These are phyloP conservation scores for Geothlypis trichas DNA, from an alignment of 2,113 vertebrate species.

Conservation along the genomic window DNA sequence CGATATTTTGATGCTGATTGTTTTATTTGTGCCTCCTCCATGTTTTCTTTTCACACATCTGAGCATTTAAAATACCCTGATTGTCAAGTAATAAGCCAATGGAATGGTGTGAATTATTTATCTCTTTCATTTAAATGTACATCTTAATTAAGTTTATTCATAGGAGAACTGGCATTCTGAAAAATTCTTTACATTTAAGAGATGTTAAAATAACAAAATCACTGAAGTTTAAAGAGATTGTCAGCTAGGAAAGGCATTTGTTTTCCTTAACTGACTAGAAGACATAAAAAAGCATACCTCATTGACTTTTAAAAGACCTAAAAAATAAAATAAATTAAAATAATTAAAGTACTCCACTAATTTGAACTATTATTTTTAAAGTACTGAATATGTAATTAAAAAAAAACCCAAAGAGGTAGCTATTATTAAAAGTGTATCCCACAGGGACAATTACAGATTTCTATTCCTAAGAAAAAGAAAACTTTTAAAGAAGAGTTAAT, in stretches of 20 bases:
- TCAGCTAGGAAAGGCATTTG: constrained; percentile 25
- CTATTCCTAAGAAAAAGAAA: neutral
- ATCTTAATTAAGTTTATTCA: constrained; percentile 66
- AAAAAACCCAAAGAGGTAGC: neutral
- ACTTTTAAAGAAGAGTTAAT: neutral
- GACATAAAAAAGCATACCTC: neutral
- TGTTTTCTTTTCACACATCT: constrained; percentile 59
- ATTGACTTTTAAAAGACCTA: neutral
- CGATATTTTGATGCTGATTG: constrained; percentile 66
- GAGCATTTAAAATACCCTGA: constrained; percentile 54
- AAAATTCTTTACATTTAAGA: constrained; percentile 29
- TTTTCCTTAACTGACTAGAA: constrained; percentile 35
- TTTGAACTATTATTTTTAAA: neutral
- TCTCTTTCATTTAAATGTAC: constrained; percentile 67
- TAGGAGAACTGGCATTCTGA: constrained; percentile 46
- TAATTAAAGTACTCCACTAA: neutral
- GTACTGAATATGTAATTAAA: neutral
- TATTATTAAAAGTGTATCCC: neutral
- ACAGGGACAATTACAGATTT: neutral
- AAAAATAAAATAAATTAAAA: neutral
- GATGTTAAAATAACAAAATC: constrained; percentile 51
- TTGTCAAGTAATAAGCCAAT: constrained; percentile 59
- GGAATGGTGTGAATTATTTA: constrained; percentile 67
- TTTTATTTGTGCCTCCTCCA: constrained; percentile 66
- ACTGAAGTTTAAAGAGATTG: constrained; percentile 28